Percentiles rank a stretch among this genome's conserved stretches.
Conservation (phyloP, 2,113 vertebrate genomes). For the Heterotis niloticus region DNA sequence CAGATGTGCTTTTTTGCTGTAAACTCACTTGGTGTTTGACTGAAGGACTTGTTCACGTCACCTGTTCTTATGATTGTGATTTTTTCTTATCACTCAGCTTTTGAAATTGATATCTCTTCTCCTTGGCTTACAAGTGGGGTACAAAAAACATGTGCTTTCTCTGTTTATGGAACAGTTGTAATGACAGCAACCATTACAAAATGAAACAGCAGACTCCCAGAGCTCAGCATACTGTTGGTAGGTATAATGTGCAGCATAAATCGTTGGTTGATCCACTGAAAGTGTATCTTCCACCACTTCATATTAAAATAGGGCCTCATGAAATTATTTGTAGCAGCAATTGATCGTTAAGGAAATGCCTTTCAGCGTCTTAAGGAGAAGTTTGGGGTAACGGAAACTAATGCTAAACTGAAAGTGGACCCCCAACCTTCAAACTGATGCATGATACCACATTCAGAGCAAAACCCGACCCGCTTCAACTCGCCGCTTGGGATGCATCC, state of each 20-base stretch:
- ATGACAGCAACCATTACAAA: background rate
- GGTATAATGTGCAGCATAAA: background rate
- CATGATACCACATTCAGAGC: slow-evolving; percentile 1
- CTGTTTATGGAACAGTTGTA: background rate
- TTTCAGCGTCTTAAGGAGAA: too few relatives aligned
- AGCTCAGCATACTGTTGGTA: background rate
- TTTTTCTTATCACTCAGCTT: too few relatives aligned
- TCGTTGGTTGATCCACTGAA: background rate
- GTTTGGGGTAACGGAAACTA: background rate
- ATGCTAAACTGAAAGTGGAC: background rate
- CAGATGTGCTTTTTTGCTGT: too few relatives aligned
- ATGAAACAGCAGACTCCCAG: background rate
- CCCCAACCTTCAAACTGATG: background rate
- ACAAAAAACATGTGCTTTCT: background rate
- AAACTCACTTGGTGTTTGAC: too few relatives aligned
- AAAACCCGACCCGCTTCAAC: background rate
- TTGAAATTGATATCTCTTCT: too few relatives aligned
- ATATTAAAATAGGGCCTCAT: background rate
- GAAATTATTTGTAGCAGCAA: background rate
- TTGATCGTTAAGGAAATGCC: background rate
- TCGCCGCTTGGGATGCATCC: background rate
- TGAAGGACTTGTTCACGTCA: too few relatives aligned
- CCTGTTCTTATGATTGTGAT: too few relatives aligned
- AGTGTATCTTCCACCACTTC: background rate
- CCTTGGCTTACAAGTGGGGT: background rate